These are phyloP conservation scores for fruit fly (Drosophila melanogaster) DNA, from an alignment of 1,140 invertebrate species.

Conservation along the genomic window Release_6_plus_ISO1_MT NT_033779.5:4478001-4478500, in stretches of 20 bases:
- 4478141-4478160: slow-evolving; percentile 58
- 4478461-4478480: slow-evolving; percentile 82
- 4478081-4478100: too few relatives aligned
- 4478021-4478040: slow-evolving; percentile 81
- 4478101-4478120: background rate
- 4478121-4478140: slow-evolving; percentile 27
- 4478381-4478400: slow-evolving; percentile 75
- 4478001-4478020: slow-evolving; percentile 85
- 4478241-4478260: slow-evolving; percentile 38
- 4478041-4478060: slow-evolving; percentile 76
- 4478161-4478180: slow-evolving; percentile 70
- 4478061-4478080: slow-evolving; percentile 66
- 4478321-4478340: slow-evolving; percentile 80
- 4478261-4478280: slow-evolving; percentile 72
- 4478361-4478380: slow-evolving; percentile 83
- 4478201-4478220: background rate
- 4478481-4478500: slow-evolving; percentile 79
- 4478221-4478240: background rate
- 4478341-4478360: slow-evolving; percentile 84
- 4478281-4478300: slow-evolving; percentile 58
- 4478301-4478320: slow-evolving; percentile 81
- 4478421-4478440: slow-evolving; percentile 54
- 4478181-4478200: slow-evolving; percentile 48
- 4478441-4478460: slow-evolving; percentile 82
- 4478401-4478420: slow-evolving; percentile 53